These are phyloP conservation scores for Perca schrenkii DNA, from an alignment of 2,113 vertebrate genomes.

Conservation along the genomic window DNA sequence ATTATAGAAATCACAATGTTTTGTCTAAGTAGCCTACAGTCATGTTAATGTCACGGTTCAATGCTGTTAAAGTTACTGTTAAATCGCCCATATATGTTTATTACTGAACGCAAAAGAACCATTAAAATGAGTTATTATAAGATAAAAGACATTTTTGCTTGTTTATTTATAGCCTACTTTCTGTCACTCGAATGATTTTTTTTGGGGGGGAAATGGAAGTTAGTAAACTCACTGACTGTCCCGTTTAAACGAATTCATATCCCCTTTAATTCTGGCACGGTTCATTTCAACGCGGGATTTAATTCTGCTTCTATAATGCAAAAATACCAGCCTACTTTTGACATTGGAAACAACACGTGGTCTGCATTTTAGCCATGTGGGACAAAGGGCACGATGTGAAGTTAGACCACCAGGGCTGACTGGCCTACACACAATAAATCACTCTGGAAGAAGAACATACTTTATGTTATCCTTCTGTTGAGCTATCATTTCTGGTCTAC, in stretches of 20 bases:
- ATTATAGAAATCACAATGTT: neutral
- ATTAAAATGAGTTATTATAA: neutral
- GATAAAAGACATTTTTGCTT: neutral
- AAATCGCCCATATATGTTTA: neutral
- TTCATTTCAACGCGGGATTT: neutral
- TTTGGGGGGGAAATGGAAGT: slow-evolving; percentile 28
- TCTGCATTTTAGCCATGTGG: slow-evolving; percentile 79
- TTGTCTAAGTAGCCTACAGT: neutral
- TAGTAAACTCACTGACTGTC: neutral
- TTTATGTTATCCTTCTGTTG: slow-evolving; percentile 36
- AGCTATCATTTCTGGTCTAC: neutral
- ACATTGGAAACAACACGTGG: slow-evolving; percentile 84
- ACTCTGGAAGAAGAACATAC: neutral
- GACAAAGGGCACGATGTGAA: slow-evolving; percentile 82
- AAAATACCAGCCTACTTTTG: slow-evolving; percentile 58
- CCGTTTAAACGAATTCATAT: neutral
- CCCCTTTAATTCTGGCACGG: neutral
- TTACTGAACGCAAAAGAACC: neutral
- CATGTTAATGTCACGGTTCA: neutral
- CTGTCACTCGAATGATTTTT: neutral
- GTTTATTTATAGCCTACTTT: slow-evolving; percentile 12
- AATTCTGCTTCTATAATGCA: neutral
- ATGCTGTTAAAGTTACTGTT: neutral
- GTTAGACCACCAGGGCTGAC: slow-evolving; percentile 70
- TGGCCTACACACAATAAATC: slow-evolving; percentile 55